Percentiles rank a stretch among this genome's conserved stretches.
Evolutionary conservation across 2,888 invertebrate species (phyloP).

Genomic region (Lomographa bimaculata): DNA sequence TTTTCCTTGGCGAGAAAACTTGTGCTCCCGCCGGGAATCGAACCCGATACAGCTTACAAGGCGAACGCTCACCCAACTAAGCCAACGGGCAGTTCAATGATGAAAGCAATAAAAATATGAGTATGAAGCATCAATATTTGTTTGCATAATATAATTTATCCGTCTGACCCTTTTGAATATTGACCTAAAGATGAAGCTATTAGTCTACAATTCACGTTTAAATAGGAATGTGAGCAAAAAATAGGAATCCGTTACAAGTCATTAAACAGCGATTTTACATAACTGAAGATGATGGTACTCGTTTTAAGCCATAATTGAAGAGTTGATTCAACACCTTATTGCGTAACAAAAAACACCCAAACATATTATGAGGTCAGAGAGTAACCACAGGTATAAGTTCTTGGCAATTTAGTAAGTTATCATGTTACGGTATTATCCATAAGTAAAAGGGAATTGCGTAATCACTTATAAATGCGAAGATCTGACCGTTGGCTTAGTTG

Average conservation of each 20-base stretch:
- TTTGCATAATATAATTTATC: too few relatives aligned
- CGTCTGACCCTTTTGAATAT: neutral
- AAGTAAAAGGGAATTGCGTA: constrained; percentile 6
- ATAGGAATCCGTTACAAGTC: constrained; percentile 3
- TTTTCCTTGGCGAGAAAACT: too few relatives aligned
- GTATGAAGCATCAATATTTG: too few relatives aligned
- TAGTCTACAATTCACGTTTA: constrained; percentile 1
- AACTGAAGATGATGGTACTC: constrained; percentile 5
- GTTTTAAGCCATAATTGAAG: constrained; percentile 6
- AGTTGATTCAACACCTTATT: constrained; percentile 2
- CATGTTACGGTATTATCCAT: neutral
- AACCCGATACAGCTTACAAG: too few relatives aligned
- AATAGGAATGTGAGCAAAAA: constrained; percentile 7
- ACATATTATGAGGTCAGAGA: constrained; percentile 9
- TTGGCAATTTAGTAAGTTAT: constrained; percentile 6
- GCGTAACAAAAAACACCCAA: constrained; percentile 7
- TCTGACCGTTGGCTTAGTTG: too few relatives aligned
- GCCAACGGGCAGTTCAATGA: too few relatives aligned
- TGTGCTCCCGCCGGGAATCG: too few relatives aligned
- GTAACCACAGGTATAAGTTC: constrained; percentile 1
- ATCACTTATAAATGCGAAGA: too few relatives aligned
- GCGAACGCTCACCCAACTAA: too few relatives aligned
- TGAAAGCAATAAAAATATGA: too few relatives aligned
- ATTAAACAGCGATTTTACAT: constrained; percentile 10
- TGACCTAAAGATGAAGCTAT: constrained; percentile 2